These are phyloP conservation scores for Anastatus disparis DNA, from an alignment of 1,140 invertebrate genomes.

Conservation along the genomic window DNA sequence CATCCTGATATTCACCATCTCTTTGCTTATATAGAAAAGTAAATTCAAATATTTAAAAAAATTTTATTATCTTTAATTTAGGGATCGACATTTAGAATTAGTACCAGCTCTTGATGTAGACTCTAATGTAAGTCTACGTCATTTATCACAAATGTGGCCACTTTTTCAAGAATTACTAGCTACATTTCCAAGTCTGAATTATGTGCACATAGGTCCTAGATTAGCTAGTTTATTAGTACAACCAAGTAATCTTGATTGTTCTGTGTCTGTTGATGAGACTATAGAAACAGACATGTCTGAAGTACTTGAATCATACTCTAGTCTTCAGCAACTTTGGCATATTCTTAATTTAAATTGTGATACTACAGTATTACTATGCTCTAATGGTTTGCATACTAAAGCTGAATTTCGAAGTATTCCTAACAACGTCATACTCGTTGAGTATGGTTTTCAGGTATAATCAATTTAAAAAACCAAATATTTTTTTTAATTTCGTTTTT, in stretches of 20 bases:
- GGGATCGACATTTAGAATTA: slow-evolving; percentile 66
- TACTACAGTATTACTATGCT: slow-evolving; percentile 71
- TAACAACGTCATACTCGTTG: slow-evolving; percentile 71
- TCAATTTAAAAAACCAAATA: not conserved
- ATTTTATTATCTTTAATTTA: slow-evolving; percentile 41
- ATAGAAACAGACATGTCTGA: slow-evolving; percentile 67
- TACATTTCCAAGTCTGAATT: slow-evolving; percentile 66
- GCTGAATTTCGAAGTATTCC: slow-evolving; percentile 66
- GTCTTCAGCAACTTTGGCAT: slow-evolving; percentile 67
- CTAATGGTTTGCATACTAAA: slow-evolving; percentile 67
- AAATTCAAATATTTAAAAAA: not conserved
- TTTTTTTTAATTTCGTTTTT: slow-evolving; percentile 9
- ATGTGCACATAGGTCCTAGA: slow-evolving; percentile 73
- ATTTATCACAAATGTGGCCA: slow-evolving; percentile 70
- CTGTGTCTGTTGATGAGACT: slow-evolving; percentile 60
- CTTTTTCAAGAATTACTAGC: slow-evolving; percentile 69
- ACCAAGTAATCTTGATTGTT: slow-evolving; percentile 60
- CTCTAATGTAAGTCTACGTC: slow-evolving; percentile 67
- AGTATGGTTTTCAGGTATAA: slow-evolving; percentile 76
- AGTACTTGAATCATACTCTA: slow-evolving; percentile 62
- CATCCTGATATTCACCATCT: too few species aligned
- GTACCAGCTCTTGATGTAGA: slow-evolving; percentile 74
- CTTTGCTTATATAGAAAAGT: too few species aligned
- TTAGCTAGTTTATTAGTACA: slow-evolving; percentile 70
- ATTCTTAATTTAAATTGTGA: slow-evolving; percentile 68